Evolutionary conservation across 1,140 invertebrate genomes (phyloP), one percentile per base, ranked within the genome.

Genomic region (Trichonephila inaurata): DNA sequence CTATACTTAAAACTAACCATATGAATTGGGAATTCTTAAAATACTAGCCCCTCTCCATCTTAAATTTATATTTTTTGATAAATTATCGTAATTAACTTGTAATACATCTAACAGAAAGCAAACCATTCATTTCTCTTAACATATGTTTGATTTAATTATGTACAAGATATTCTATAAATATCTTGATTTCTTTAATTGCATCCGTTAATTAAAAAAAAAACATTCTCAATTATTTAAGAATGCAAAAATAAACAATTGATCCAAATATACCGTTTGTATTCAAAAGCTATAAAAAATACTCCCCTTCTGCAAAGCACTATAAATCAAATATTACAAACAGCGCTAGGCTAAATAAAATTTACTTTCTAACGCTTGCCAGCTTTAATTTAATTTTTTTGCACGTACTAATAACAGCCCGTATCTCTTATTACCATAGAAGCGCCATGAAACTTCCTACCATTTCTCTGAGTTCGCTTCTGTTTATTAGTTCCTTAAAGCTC

Each of bases 341-440:
- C 18, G 16, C 72, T 77, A 28, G 33, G 28, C 24, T 77, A 77
- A 77, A 77, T 77, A 77, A 77, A 77, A 77, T 77, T 77, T 77
- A 3, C 72, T 19, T 16, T 18, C 72, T 14, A 77, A 69, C n/a
- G 7, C 66, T 69, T 12, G n/a, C 66, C n/a, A 10, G 66, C 24
- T n/a, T 40, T 33, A 77, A 18, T 40, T 77, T 28, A 40, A 18
- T 77, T 77, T 72, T 28, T 77, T 77, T 19, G 33, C 18, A 19
- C 66, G 16, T 64, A 64, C 14, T 77, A 77, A 28, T 77, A 77
- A 77, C 28, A 77, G 7, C 72, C 18, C 28, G 28, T 77, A 77
- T 77, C 72, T 77, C 72, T 77, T 28, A 77, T 77, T 77, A 77
- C 28, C 72, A 77, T 77, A 77, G 72, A 77, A 33, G 72, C 33